phyloP scores from a whole-genome alignment of 2,113 vertebrate genomes.

The Chaetops frenatus region DNA sequence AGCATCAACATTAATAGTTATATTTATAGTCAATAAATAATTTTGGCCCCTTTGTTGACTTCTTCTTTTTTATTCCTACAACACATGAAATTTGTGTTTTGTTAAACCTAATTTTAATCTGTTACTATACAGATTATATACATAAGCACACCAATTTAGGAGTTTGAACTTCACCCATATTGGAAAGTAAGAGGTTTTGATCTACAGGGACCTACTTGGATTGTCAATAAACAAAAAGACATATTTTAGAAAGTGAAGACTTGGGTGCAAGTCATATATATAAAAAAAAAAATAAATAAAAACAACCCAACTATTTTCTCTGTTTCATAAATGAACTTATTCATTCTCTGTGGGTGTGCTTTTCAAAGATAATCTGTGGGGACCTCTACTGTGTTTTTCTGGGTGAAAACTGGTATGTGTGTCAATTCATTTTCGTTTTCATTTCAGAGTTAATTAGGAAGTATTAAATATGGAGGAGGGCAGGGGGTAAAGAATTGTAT shows the following conservation, averaged over 20 bases:
- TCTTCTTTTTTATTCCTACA: background rate
- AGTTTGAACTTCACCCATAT: background rate
- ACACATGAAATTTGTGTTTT: background rate
- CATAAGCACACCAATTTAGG: background rate
- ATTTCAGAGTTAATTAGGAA: constrained; percentile 53
- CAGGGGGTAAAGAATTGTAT: constrained; percentile 22
- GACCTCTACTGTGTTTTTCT: background rate
- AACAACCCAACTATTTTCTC: background rate
- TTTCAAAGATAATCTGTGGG: background rate
- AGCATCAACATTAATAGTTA: background rate
- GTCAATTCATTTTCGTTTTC: constrained; percentile 20
- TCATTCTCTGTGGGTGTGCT: background rate
- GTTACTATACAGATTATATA: background rate
- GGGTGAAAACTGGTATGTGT: background rate
- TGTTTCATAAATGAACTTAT: background rate
- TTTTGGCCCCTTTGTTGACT: background rate
- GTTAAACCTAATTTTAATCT: background rate
- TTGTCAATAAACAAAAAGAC: background rate
- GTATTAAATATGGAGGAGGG: constrained; percentile 13
- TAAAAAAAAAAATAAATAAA: too few species aligned
- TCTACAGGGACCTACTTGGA: background rate
- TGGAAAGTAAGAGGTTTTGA: background rate
- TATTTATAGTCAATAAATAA: background rate
- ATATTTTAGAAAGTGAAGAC: background rate
- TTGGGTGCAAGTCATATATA: background rate